Percentiles rank a stretch among this genome's conserved stretches.
Conservation (phyloP, 2,888 invertebrate genomes). For the Conistra vaccinii region DNA sequence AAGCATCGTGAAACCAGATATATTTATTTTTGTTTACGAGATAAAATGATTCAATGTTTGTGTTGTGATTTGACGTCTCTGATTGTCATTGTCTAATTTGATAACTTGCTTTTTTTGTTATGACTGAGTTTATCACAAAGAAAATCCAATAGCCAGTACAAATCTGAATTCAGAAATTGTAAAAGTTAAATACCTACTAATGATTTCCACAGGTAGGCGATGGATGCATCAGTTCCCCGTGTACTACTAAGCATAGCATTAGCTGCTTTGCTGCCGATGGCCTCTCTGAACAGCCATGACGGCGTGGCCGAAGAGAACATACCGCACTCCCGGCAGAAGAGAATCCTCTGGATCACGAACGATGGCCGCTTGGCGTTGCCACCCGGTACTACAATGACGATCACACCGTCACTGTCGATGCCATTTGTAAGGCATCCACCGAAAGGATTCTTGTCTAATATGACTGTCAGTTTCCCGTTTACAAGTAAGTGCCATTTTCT, state of each 20-base stretch:
- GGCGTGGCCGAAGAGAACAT: constrained; percentile 83
- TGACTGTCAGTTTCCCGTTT: constrained; percentile 95
- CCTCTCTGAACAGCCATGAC: constrained; percentile 78
- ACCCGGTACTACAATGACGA: constrained; percentile 95
- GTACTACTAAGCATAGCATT: constrained; percentile 87
- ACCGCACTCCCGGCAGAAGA: constrained; percentile 94
- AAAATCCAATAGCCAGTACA: background rate
- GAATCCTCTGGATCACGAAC: constrained; percentile 96
- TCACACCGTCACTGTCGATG: constrained; percentile 95
- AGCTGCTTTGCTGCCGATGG: constrained; percentile 85
- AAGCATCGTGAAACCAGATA: constrained; percentile 28
- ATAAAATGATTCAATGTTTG: background rate
- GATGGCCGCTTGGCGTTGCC: constrained; percentile 96
- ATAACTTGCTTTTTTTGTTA: constrained; percentile 6
- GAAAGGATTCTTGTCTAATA: constrained; percentile 95
- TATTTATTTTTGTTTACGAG: constrained; percentile 1
- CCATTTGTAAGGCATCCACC: constrained; percentile 96
- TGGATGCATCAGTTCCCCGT: constrained; percentile 86
- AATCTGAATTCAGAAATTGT: background rate
- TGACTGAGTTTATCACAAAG: background rate
- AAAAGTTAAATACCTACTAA: background rate
- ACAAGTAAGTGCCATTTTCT: constrained; percentile 92
- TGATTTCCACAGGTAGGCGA: constrained; percentile 77
- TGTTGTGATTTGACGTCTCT: constrained; percentile 14
- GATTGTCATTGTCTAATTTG: constrained; percentile 28